These are phyloP conservation scores for Siniperca scherzeri DNA, from an alignment of 2,797 vertebrate species.

Conservation along the genomic window DNA sequence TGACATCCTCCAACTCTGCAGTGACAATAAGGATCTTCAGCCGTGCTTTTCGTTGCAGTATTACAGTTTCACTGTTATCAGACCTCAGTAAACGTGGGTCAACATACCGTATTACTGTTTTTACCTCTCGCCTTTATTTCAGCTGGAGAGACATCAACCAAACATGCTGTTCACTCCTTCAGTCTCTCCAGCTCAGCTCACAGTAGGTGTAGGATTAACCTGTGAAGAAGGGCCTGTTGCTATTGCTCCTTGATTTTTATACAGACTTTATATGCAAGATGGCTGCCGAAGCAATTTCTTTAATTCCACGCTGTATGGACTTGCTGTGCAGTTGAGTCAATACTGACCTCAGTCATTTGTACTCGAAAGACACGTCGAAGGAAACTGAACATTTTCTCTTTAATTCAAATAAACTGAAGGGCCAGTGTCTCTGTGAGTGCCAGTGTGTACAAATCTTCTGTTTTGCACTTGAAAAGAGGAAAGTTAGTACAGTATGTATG, in stretches of 20 bases:
- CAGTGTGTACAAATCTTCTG: constrained; percentile 56
- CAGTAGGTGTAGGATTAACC: constrained; percentile 50
- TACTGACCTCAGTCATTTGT: constrained; percentile 68
- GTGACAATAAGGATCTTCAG: constrained; percentile 45
- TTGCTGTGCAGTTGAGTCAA: constrained; percentile 52
- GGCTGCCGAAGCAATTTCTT: constrained; percentile 62
- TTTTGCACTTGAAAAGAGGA: constrained; percentile 70
- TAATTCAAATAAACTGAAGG: constrained; percentile 57
- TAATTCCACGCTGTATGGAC: constrained; percentile 51
- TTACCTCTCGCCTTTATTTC: constrained; percentile 75
- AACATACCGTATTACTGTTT: constrained; percentile 63
- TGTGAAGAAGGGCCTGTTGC: constrained; percentile 60
- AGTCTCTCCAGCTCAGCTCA: constrained; percentile 59
- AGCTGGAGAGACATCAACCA: constrained; percentile 60
- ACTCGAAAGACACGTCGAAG: constrained; percentile 59
- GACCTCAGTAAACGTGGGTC: constrained; percentile 62
- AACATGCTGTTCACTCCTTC: constrained; percentile 59
- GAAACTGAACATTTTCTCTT: constrained; percentile 59
- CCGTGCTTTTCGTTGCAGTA: constrained; percentile 46
- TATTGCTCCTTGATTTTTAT: constrained; percentile 70
- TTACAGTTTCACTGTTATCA: constrained; percentile 60
- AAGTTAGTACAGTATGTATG: constrained; percentile 65
- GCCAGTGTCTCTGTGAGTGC: constrained; percentile 66
- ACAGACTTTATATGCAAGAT: constrained; percentile 82
- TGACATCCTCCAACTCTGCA: constrained; percentile 65